These are phyloP conservation scores for Daubentonia madagascariensis DNA, from an alignment of 2,113 vertebrate genomes.

Conservation along the genomic window DNA sequence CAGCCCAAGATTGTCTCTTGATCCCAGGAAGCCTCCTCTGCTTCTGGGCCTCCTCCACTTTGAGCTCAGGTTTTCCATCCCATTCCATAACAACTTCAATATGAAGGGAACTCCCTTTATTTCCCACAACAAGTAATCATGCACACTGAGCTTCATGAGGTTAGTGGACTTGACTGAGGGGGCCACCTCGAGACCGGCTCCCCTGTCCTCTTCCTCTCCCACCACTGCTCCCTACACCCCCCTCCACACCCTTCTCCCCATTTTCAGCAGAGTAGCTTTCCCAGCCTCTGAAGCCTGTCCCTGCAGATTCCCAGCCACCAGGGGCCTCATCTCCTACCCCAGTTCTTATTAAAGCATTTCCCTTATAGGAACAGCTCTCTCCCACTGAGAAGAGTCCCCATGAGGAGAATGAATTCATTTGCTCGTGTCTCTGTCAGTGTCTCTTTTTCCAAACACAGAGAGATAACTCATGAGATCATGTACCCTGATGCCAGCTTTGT, in stretches of 20 bases:
- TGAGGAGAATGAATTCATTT: not conserved
- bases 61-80: not conserved
- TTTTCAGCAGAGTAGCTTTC: not conserved
- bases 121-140: not conserved
- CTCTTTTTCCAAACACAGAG: not conserved
- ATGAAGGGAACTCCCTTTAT: not conserved
- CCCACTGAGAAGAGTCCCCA: not conserved
- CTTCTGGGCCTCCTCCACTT: not conserved
- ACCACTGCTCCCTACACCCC: not conserved
- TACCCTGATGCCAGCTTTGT: not conserved
- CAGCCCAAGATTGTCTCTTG: not conserved
- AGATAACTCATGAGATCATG: not conserved
- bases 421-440: not conserved
- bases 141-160: not conserved
- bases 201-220: not conserved
- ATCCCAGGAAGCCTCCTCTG: not conserved
- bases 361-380: not conserved
- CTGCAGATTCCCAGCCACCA: not conserved
- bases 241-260: not conserved
- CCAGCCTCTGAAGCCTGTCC: not conserved
- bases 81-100: not conserved
- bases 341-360: not conserved
- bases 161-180: not conserved
- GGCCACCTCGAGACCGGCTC: not conserved
- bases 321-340: not conserved